Base-by-base conservation (phyloP, 2,797 vertebrate genomes). In the Pangasius mekongensis region DNA sequence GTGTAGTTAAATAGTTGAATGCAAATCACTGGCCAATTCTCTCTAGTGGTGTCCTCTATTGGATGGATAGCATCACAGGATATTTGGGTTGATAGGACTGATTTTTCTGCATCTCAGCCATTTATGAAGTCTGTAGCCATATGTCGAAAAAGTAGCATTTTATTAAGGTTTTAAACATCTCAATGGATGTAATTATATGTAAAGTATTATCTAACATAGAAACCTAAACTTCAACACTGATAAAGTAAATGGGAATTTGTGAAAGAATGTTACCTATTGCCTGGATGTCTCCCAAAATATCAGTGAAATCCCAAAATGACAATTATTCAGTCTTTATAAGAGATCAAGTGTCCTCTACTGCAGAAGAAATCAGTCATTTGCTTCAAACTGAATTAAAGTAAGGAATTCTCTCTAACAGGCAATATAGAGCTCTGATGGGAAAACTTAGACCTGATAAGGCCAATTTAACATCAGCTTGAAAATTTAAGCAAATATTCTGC, bases 1-100 rank as follows among this genome's bases (percentile, higher is more conserved):
- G 87, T 86, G 86, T 89, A 87, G 88, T 90, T 85, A 89, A 90
- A 89, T 85, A 62, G 76, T 20, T 89, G 89, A 89, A 92, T 90
- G 91, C 87, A 92, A 88, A 90, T 89, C 54, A 77, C 85, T 49
- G 33, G 78, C 62, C 47, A 62, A 33, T 83, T 87, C 86, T 86
- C 58, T 74, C 66, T 22, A 62, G 54, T 69, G 49, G 71, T 62
- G 49, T 76, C 39, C 81, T 56, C 52, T 83, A 87, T 58, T 80
- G 77, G 58, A 66, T 80, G 77, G 58, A 81, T 86, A 87, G 77
- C 62, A 36, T 87, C 83, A 89, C 64, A 58, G 77, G 66, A 76
- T 88, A 89, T 76, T 80, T 77, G 58, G 54, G 58, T 62, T 76
- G 85, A 89, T 89, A 49, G 73, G 73, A 91, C 77, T 81, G 84